Percentiles rank a stretch among this genome's conserved stretches.
Evolutionary conservation across 1,140 invertebrate genomes (phyloP).

Genomic region (Gryllus bimaculatus): DNA sequence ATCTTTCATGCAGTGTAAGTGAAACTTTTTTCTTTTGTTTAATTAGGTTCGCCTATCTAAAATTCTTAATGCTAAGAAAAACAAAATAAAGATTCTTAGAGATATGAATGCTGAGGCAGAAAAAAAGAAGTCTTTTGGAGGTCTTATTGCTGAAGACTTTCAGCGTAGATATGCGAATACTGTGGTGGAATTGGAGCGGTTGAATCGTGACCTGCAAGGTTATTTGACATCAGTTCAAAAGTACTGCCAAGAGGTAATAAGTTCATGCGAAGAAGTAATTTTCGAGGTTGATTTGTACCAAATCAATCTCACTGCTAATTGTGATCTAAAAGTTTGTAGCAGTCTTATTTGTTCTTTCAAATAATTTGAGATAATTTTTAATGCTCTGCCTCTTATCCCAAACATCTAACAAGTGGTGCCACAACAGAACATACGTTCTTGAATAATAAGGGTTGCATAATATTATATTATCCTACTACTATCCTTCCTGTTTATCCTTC

Average conservation of each 20-base stretch:
- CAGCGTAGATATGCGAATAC: constrained; percentile 80
- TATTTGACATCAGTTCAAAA: constrained; percentile 75
- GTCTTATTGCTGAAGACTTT: constrained; percentile 71
- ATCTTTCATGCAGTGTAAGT: neutral
- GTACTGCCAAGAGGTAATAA: constrained; percentile 62
- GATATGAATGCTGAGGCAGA: constrained; percentile 89
- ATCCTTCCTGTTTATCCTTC: too few species aligned
- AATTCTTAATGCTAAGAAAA: constrained; percentile 72
- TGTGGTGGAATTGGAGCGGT: constrained; percentile 82
- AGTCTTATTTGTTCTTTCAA: neutral
- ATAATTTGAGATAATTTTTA: constrained; percentile 9
- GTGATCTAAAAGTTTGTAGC: constrained; percentile 7
- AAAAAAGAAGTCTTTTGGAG: constrained; percentile 68
- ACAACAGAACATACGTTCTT: too few species aligned
- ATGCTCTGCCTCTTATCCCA: too few species aligned
- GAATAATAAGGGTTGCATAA: too few species aligned
- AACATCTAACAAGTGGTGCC: too few species aligned
- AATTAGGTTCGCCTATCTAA: constrained; percentile 62
- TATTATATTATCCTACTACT: too few species aligned
- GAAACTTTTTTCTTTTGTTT: constrained; percentile 15
- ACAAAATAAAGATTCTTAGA: constrained; percentile 68
- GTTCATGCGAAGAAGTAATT: neutral
- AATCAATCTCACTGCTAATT: neutral
- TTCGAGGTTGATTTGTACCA: too few species aligned
- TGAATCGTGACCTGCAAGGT: constrained; percentile 81